Base-by-base conservation (phyloP, 2,797 vertebrate species). In the Sebastes iracundus region DNA sequence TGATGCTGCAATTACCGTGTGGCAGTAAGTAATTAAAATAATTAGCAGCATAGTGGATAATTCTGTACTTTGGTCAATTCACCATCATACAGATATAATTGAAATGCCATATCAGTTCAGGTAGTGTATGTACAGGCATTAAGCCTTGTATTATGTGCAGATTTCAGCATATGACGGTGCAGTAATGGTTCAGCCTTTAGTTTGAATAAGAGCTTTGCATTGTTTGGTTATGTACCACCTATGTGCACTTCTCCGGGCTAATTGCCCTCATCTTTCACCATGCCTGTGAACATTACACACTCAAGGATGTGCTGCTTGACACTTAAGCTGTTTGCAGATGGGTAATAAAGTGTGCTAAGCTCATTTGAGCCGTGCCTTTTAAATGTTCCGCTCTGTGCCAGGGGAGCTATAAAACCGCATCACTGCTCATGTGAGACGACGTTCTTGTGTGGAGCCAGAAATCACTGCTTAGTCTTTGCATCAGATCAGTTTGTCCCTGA, bases 291-390 rank as follows among this genome's bases (percentile, higher is more conserved):
- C 86, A 91, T 91, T 83, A 92, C 83, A 80, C 80, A 91, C 79
- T 87, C 81, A 82, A 87, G 87, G 75, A 92, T 89, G 85, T 82
- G 87, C 90, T 92, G 83, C 84, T 85, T 91, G 91, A 93, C 92
- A 91, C 92, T 94, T 94, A 90, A 90, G 84, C 85, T 94, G 90
- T 95, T 94, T 94, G 91, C 88, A 93, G 90, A 94, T 85, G 89
- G 88, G 88, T 91, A 91, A 93, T 95, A 94, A 94, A 94, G 88
- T 89, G 90, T 87, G 85, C 89, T 89, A 90, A 92, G 92, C 93
- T 89, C 90, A 87, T 94, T 92, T 91, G 88, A 92, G 91, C 86
- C 73, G 74, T 90, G 91, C 87, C 88, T 93, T 94, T 93, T 91
- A 92, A 92, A 91, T 92, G 93, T 93, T 92, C 82, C 66, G 58